A percentile compares a stretch with the other conserved stretches of the same genome.
phyloP scores from a whole-genome alignment of 1,140 invertebrate species.

The Holcopasites calliopsidis region DNA sequence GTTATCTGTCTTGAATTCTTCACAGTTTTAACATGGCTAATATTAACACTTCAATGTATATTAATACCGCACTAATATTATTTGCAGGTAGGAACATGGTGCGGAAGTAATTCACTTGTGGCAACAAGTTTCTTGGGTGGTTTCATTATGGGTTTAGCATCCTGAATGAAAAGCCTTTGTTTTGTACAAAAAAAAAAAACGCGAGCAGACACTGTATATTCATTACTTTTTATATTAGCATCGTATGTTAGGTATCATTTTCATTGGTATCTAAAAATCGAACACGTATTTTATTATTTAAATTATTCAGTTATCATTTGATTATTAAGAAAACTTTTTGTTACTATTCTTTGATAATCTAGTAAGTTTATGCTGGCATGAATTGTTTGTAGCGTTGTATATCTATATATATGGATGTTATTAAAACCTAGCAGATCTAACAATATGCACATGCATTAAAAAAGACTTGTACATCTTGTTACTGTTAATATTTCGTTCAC shows the following conservation, averaged over 20 bases:
- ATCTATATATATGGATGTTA: conserved; percentile 17
- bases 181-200: conserved; percentile 42
- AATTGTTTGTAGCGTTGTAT: background rate
- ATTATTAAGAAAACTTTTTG: background rate
- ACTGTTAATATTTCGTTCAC: background rate
- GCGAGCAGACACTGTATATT: conserved; percentile 21
- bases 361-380: conserved; percentile 1
- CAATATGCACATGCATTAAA: conserved; percentile 9
- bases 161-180: conserved; percentile 68
- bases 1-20: background rate
- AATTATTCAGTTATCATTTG: conserved; percentile 13
- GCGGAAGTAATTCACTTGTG: conserved; percentile 87
- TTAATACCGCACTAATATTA: conserved; percentile 13
- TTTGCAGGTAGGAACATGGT: conserved; percentile 87
- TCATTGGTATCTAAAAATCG: background rate
- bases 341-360: background rate
- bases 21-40: conserved; percentile 28
- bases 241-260: conserved; percentile 22
- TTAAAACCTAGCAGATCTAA: conserved; percentile 13
- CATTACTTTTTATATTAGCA: conserved; percentile 9
- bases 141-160: conserved; percentile 90
- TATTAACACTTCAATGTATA: background rate
- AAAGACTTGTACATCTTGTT: background rate
- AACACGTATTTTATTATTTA: conserved; percentile 10
- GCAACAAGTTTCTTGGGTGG: conserved; percentile 92